Evolutionary conservation across 92 coral and sea anemone species (phyloP), one percentile per base, ranked within the genome.

Genomic region (Palythoa grandis): DNA sequence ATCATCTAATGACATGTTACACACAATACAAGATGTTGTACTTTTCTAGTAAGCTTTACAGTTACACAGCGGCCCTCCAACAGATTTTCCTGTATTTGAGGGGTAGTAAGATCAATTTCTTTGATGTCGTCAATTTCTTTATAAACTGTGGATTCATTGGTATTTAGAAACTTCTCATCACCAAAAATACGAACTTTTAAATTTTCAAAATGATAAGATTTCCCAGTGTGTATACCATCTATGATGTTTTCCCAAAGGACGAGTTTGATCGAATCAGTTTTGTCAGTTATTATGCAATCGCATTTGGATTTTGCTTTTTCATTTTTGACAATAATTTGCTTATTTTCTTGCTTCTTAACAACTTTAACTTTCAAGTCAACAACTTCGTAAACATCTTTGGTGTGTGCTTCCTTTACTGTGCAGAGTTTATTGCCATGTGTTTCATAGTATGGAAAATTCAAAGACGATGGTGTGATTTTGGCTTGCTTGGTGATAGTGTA

Each of bases 11-110:
- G 63, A 85, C 16, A 37, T 61, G 86, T 90, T 87, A 67, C 90
- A 87, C 75, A 86, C 93, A 54, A 87, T 57, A 86, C 93, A 90
- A 61, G 88, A 40, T 40, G 57, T 50, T 68, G 83, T 78, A 74
- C 84, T 87, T 67, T 86, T n/a, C n/a, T n/a, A n/a, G n/a, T 90
- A 89, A 90, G 60, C 83, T 82, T 86, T 80, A 78, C 92, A 72
- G 86, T 40, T 72, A 86, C 65, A 87, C 90, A 87, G 70, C 84
- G 66, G 54, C 90, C 88, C 70, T 90, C 74, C 35, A 83, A 25
- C 47, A 90, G 80, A 75, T 89, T 85, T 35, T 70, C 75, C 17
- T 38, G 0, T 38, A 38, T 70, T 70, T 25, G 75, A 35, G n/a
- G 47, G n/a, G 17, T 83, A 24, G 71, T 70, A 38, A 57, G 58